Evolutionary conservation across 2,888 invertebrate genomes (phyloP).

Genomic region (Epistrophe grossulariae): DNA sequence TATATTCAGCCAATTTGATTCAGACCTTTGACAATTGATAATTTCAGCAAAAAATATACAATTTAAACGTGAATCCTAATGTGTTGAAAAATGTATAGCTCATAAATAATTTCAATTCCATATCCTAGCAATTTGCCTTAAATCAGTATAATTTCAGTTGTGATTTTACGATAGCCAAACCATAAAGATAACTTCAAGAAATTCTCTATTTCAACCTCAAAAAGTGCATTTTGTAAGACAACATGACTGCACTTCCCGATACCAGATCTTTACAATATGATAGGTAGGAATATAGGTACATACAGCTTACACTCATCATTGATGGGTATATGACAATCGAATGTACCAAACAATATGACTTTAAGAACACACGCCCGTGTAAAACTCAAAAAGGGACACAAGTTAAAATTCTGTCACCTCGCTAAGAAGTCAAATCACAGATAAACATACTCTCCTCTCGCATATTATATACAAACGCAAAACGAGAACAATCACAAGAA

Average conservation of each 20-base stretch:
- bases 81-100: too few species aligned
- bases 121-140: conserved; percentile 31
- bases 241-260: conserved; percentile 59
- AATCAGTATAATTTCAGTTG: background rate
- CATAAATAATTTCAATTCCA: background rate
- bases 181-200: background rate
- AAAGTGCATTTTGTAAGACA: conserved; percentile 54
- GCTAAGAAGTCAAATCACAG: conserved; percentile 68
- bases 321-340: conserved; percentile 32
- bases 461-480: conserved; percentile 33
- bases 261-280: conserved; percentile 27
- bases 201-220: conserved; percentile 26
- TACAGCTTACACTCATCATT: conserved; percentile 4
- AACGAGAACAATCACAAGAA: conserved; percentile 71
- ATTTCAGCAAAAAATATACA: too few species aligned
- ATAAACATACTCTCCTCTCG: conserved; percentile 42
- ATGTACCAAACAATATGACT: conserved; percentile 60
- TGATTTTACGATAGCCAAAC: conserved; percentile 42
- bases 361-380: background rate
- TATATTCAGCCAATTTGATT: too few species aligned
- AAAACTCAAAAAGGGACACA: conserved; percentile 61
- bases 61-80: too few species aligned
- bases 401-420: conserved; percentile 76
- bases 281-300: background rate
- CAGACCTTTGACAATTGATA: too few species aligned